A percentile compares a stretch with the other conserved stretches of the same genome.
phyloP scores from a whole-genome alignment of 1,140 invertebrate genomes.

The Drosophila lacteicornis region DNA sequence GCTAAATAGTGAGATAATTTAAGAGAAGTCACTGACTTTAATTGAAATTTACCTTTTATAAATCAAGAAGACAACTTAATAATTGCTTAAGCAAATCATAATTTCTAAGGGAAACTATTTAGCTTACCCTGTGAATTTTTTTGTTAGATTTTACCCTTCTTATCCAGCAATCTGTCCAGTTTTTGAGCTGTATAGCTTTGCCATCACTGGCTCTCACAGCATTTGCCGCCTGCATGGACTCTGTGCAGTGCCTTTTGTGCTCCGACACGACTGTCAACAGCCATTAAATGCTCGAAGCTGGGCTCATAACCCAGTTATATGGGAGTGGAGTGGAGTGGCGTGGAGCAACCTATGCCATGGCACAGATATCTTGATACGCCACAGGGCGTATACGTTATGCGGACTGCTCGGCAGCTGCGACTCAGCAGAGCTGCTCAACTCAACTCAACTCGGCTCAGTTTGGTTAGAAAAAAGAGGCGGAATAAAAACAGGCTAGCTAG shows the following conservation, averaged over 20 bases:
- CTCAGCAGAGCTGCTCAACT: slow-evolving; percentile 16
- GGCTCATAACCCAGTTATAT: slow-evolving; percentile 65
- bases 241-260: slow-evolving; percentile 40
- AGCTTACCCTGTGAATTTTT: no score
- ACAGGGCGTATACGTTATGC: slow-evolving; percentile 49
- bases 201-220: slow-evolving; percentile 3
- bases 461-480: slow-evolving; percentile 21
- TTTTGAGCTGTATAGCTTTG: background rate
- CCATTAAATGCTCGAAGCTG: slow-evolving; percentile 80
- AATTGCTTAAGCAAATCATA: no score
- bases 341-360: slow-evolving; percentile 65
- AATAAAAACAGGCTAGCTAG: slow-evolving; percentile 30
- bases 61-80: no score
- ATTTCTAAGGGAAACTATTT: no score
- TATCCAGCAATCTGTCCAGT: background rate
- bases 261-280: slow-evolving; percentile 83
- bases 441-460: slow-evolving; percentile 23
- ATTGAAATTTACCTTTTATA: no score
- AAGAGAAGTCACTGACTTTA: no score
- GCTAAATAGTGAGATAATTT: background rate
- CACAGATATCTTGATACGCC: slow-evolving; percentile 62
- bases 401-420: slow-evolving; percentile 53
- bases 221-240: slow-evolving; percentile 1
- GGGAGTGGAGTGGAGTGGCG: slow-evolving; percentile 17
- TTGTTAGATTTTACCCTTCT: background rate